These are phyloP conservation scores for Lycocorax pyrrhopterus DNA, from an alignment of 2,113 vertebrate species.

Conservation along the genomic window DNA sequence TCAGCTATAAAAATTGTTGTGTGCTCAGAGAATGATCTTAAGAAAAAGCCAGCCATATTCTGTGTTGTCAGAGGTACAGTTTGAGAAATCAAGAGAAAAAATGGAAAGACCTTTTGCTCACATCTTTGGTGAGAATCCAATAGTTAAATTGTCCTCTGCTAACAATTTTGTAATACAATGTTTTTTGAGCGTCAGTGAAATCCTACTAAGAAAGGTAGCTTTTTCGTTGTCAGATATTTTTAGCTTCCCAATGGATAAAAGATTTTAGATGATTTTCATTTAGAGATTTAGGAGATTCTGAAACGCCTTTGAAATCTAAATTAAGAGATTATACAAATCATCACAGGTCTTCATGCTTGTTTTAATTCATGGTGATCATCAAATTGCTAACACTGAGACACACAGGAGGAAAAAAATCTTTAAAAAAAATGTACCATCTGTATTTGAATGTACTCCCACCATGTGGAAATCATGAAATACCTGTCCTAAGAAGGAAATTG, in stretches of 20 bases:
- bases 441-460: background rate
- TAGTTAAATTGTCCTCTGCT: background rate
- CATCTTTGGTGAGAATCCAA: background rate
- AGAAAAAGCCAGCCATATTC: background rate
- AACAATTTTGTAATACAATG: background rate
- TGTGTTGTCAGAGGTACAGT: background rate
- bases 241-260: background rate
- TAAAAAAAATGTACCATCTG: background rate
- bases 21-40: background rate
- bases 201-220: background rate
- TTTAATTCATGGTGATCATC: background rate
- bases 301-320: background rate
- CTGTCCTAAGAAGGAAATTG: background rate
- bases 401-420: background rate
- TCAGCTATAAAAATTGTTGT: background rate
- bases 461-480: background rate
- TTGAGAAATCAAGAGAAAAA: background rate
- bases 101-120: background rate
- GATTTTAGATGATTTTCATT: background rate
- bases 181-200: background rate
- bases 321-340: background rate
- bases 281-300: background rate
- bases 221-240: background rate
- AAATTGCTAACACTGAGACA: background rate
- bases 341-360: background rate